phyloP scores from a whole-genome alignment of 1,140 invertebrate genomes.

The Nebria ingens region DNA sequence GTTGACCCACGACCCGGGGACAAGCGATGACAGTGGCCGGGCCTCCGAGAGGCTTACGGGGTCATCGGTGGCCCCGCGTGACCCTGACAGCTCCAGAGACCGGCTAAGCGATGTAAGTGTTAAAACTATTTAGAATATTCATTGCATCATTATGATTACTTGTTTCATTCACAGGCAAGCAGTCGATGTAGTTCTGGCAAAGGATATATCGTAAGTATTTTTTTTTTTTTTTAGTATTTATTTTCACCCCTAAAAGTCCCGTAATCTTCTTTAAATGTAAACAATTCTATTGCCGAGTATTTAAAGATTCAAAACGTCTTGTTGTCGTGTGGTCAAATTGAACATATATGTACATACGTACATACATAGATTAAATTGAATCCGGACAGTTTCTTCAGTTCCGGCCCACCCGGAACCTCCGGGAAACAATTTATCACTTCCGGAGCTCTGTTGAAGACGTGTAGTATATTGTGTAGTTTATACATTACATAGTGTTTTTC shows the following conservation, averaged over 20 bases:
- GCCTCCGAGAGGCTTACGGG: slow-evolving; percentile 63
- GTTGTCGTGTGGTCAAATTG: too few relatives aligned
- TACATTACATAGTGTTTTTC: too few relatives aligned
- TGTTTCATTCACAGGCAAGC: slow-evolving; percentile 52
- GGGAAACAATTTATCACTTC: too few relatives aligned
- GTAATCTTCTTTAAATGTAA: not conserved
- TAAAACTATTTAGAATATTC: not conserved
- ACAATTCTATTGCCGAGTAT: too few relatives aligned
- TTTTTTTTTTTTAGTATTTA: slow-evolving; percentile 11
- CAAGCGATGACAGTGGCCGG: slow-evolving; percentile 65
- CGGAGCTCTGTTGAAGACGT: too few relatives aligned
- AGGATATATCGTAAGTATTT: slow-evolving; percentile 74
- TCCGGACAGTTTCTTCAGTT: too few relatives aligned
- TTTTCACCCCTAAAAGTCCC: not conserved
- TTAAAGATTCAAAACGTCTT: too few relatives aligned
- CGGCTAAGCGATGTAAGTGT: slow-evolving; percentile 69
- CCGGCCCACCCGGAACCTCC: too few relatives aligned
- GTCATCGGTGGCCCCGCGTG: slow-evolving; percentile 57
- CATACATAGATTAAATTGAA: too few relatives aligned
- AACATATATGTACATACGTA: too few relatives aligned
- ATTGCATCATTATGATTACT: slow-evolving; percentile 12
- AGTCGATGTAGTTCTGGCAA: slow-evolving; percentile 77
- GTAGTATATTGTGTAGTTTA: too few relatives aligned
- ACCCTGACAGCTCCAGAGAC: slow-evolving; percentile 67
- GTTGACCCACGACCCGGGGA: slow-evolving; percentile 58